Base-by-base conservation (phyloP, 2,888 invertebrate genomes). In the Tiliacea aurago region DNA sequence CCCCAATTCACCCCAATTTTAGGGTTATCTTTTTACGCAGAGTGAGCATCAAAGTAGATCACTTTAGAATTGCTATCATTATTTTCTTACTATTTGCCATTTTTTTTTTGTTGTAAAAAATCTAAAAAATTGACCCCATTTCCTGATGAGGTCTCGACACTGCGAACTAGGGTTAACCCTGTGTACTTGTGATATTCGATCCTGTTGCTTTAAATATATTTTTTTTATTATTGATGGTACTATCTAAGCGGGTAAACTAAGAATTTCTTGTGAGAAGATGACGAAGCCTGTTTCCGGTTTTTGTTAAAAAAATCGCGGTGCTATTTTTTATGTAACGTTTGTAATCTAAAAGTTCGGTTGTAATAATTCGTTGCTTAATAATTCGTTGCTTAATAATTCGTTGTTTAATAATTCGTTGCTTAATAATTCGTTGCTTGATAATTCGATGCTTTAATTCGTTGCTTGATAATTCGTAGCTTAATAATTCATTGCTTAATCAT, bases 1-100 rank as follows among this genome's bases (percentile, higher is more conserved):
- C 92, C 95, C 94, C 94, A 94, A 91, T 91, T 93, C 95, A 94
- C 95, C 95, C 95, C 91, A 95, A 92, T 93, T 94, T 94, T 94
- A 93, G 94, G 94, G 94, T 95, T 95, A 94, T 95, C 94, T 93
- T 84, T 93, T 90, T 88, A 90, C 90, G 90, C 90, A 77, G 86
- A 82, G 85, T 88, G 91, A 91, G 83, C 89, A 90, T 91, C 87
- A 91, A 92, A 93, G 90, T 91, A 92, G 94, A 95, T 95, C 94
- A 93, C 93, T 95, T 94, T 87, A 89, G 92, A 92, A 93, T 94
- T 94, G 93, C 89, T 90, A 89, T 94, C 91, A 91, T 92, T 92
- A 86, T 89, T 87, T 84, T 88, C 91, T 88, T 91, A 85, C 76
- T 66, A 67, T 78, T 71, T 83, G 87, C 87, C 59, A 11, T 23